A percentile compares a stretch with the other conserved stretches of the same genome.
These are phyloP conservation scores for Callaeas wilsoni DNA, from an alignment of 2,113 vertebrate genomes.

Conservation along the genomic window DNA sequence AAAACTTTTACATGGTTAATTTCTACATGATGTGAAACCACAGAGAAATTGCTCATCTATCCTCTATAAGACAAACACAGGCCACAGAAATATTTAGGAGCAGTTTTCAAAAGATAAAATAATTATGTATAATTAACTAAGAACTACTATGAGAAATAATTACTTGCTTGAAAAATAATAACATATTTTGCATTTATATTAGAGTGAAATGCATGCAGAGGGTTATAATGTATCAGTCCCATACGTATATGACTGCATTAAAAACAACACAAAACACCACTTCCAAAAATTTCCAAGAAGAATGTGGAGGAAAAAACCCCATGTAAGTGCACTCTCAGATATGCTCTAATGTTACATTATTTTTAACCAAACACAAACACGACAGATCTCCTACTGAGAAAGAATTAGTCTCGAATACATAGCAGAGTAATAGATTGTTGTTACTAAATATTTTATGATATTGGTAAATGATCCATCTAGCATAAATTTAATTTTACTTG, in stretches of 20 bases:
- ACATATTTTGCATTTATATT: not conserved
- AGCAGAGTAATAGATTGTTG: constrained; percentile 35
- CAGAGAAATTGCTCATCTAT: not conserved
- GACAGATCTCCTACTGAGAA: constrained; percentile 2
- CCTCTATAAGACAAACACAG: not conserved
- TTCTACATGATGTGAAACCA: not conserved
- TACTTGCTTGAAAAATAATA: not conserved
- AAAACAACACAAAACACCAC: not conserved
- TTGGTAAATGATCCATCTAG: constrained; percentile 29
- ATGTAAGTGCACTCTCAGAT: not conserved
- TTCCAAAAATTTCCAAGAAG: not conserved
- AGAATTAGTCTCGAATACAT: constrained; percentile 37
- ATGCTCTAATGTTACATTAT: not conserved
- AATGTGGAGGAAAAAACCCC: not conserved
- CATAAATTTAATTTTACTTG: constrained; percentile 48
- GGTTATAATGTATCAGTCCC: not conserved
- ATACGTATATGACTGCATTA: not conserved
- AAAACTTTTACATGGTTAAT: constrained; percentile 30
- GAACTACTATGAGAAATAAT: not conserved
- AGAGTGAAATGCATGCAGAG: not conserved
- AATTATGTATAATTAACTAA: not conserved
- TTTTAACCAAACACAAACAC: constrained; percentile 27
- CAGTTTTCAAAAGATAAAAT: not conserved
- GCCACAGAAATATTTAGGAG: not conserved
- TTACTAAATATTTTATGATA: constrained; percentile 59